Evolutionary conservation across 2,797 vertebrate genomes (phyloP).

Genomic region (Darevskia nairensis): DNA sequence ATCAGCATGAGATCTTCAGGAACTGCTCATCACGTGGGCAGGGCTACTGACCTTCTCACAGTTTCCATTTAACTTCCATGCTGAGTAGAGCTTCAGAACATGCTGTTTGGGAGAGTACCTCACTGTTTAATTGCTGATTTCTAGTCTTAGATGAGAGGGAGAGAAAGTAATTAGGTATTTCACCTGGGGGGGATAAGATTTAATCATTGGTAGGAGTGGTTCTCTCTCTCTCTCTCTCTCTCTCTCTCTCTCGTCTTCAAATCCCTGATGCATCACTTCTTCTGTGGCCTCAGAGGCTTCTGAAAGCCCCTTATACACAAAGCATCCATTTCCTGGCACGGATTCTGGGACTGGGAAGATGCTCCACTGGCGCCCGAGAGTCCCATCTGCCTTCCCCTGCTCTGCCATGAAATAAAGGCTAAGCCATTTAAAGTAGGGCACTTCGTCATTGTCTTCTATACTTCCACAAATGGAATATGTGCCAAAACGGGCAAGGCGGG

Average conservation of each 20-base stretch:
- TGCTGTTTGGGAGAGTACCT: background rate
- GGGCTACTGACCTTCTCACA: too few species aligned
- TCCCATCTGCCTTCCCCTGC: background rate
- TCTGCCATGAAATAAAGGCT: too few species aligned
- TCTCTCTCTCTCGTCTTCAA: background rate
- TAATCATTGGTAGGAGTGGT: background rate
- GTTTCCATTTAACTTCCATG: background rate
- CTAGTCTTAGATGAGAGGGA: background rate
- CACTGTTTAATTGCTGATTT: background rate
- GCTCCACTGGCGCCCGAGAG: background rate
- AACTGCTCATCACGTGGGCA: background rate
- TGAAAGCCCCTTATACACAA: background rate
- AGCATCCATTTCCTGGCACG: background rate
- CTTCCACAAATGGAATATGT: too few species aligned
- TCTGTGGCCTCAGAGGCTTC: background rate
- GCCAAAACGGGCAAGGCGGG: too few species aligned
- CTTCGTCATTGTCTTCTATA: background rate
- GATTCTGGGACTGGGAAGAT: background rate
- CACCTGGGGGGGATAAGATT: background rate
- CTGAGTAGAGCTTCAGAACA: background rate
- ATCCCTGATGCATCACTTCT: background rate
- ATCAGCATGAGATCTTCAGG: background rate
- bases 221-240: background rate
- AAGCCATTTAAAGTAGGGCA: background rate
- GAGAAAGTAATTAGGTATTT: constrained; percentile 1